Evolutionary conservation across 35 echinoderm and acorn worm genomes (phyloP), one percentile per base, ranked within the genome.

Genomic region (Ophioderma brevispina): DNA sequence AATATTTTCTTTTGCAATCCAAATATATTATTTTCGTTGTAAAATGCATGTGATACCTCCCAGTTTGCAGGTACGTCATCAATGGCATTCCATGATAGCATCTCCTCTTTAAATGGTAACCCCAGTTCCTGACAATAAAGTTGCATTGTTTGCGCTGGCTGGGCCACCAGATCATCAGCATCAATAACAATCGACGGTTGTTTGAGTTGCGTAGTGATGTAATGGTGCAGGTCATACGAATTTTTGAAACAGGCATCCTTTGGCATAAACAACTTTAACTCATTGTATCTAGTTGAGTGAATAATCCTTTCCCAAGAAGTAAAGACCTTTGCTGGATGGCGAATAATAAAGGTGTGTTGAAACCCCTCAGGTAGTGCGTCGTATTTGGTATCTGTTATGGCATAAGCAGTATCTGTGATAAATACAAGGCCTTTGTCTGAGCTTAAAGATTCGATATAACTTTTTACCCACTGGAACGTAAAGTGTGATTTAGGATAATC

Each of bases 311-410:
- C 59, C 59, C 59, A 70, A 70, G 59, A 2, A 4, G 59, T 25
- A 70, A 70, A 70, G 2, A 70, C 59, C 23, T 70, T 70, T 8
- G 59, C 59, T 15, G 59, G 59, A 70, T 70, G 59, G 59, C 59
- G 59, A 25, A 70, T 70, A 25, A 70, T 70, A 70, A 70, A 70
- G n/a, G 59, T 70, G n/a, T 70, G 59, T 70, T 70, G 59, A 25
- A 70, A 70, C 4, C 59, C 59, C 4, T 30, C 28, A 2, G 59
- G 59, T 2, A 70, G 59, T 70, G 4, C 17, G n/a, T 70, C 59
- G 28, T 70, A 70, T 25, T 70, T 70, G 15, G 59, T 13, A 30
- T 30, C 28, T n/a, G n/a, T n/a, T 25, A 70, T 70, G 23, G 59
- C 59, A 25, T 70, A 70, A 15, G 59, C 28, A 30, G 59, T 8